Evolutionary conservation across 2,888 invertebrate genomes (phyloP).

Genomic region (Ectemnius lituratus): DNA sequence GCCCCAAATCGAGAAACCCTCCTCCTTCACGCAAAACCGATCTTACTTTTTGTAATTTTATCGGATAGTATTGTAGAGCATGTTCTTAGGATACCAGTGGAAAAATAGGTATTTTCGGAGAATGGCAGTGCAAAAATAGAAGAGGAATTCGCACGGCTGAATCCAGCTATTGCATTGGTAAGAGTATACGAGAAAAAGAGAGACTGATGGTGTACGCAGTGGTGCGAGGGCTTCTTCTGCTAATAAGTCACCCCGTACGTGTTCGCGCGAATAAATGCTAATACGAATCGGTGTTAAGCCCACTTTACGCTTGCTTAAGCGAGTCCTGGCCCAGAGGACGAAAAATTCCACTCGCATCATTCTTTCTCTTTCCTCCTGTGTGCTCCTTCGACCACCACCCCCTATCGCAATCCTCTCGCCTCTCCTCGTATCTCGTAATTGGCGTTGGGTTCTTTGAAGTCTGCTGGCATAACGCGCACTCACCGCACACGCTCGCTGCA

Average conservation of each 20-base stretch:
- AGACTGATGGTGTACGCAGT: conserved; percentile 37
- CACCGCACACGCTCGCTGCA: conserved; percentile 14
- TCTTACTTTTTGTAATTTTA: too few species aligned
- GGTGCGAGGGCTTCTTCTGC: conserved; percentile 31
- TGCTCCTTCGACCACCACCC: neutral
- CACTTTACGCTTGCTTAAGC: conserved; percentile 34
- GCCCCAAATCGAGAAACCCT: too few species aligned
- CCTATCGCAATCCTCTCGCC: neutral
- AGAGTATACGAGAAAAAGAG: conserved; percentile 25
- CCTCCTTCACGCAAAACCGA: too few species aligned
- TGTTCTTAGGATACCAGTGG: too few species aligned
- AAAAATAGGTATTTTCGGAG: too few species aligned
- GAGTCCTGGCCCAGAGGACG: conserved; percentile 21
- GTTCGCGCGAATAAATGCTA: conserved; percentile 44
- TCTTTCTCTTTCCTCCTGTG: conserved; percentile 1
- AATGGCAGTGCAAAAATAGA: too few species aligned
- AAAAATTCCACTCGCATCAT: neutral
- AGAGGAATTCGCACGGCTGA: too few species aligned
- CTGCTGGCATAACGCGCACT: conserved; percentile 54
- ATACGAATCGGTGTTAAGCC: conserved; percentile 31
- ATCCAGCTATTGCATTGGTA: too few species aligned
- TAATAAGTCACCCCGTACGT: conserved; percentile 41
- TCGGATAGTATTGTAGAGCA: too few species aligned
- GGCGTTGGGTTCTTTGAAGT: conserved; percentile 71
- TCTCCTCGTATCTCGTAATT: conserved; percentile 59